Conservation (phyloP, 2,113 vertebrate genomes). For the Cyanoderma ruficeps region DNA sequence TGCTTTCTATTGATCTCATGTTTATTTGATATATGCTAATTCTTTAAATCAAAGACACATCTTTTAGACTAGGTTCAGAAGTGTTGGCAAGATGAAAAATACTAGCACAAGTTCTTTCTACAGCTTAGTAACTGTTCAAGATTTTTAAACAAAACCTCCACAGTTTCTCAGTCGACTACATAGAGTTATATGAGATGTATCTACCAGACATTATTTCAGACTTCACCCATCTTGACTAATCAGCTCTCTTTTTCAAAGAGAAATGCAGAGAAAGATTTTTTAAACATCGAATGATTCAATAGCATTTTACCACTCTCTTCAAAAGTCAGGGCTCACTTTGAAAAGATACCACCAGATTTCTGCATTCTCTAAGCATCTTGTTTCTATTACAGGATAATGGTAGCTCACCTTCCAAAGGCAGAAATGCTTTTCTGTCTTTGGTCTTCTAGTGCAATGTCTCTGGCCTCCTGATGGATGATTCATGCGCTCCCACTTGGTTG, state of each 20-base stretch:
- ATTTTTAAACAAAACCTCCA: not conserved
- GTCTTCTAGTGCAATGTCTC: not conserved
- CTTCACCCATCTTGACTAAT: not conserved
- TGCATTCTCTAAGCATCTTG: not conserved
- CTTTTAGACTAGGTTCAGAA: not conserved
- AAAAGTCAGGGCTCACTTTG: not conserved
- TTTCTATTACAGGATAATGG: not conserved
- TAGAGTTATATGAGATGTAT: not conserved
- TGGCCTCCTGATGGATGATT: not conserved
- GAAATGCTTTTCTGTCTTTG: not conserved
- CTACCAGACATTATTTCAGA: not conserved
- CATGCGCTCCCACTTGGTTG: not conserved
- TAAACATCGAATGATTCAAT: not conserved
- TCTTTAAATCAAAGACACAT: not conserved
- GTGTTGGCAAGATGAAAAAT: not conserved
- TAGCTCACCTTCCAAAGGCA: not conserved
- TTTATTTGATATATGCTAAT: not conserved
- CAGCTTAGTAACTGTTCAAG: not conserved
- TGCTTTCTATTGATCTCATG: not conserved
- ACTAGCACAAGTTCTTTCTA: not conserved
- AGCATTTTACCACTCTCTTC: not conserved
- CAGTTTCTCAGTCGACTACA: not conserved
- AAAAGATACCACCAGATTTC: not conserved
- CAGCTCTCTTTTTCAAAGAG: not conserved
- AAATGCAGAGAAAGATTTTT: not conserved